Evolutionary conservation across 2,797 vertebrate species (phyloP).

Genomic region (Sebastes nivosus): DNA sequence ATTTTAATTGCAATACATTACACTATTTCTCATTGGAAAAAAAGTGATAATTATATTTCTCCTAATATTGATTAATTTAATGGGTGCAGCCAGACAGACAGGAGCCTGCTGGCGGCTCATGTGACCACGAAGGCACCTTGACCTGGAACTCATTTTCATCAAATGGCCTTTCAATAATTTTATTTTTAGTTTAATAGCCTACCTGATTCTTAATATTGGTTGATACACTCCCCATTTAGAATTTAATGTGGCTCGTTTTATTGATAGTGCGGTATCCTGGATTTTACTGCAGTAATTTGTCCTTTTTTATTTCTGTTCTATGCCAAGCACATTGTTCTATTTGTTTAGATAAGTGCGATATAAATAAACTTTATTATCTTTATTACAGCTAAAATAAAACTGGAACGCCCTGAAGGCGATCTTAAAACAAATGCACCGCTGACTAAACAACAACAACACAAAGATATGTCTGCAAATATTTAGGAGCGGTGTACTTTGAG

Average conservation of each 20-base stretch:
- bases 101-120: background rate
- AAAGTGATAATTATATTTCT: background rate
- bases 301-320: background rate
- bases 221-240: background rate
- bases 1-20: background rate
- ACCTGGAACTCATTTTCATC: background rate
- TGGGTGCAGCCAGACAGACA: accelerated
- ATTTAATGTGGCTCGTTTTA: background rate
- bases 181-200: background rate
- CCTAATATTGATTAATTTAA: background rate
- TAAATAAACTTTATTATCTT: slow-evolving; percentile 16
- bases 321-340: background rate
- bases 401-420: background rate
- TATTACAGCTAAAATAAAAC: slow-evolving; percentile 24
- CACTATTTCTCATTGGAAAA: background rate
- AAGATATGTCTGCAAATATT: slow-evolving; percentile 18
- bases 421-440: slow-evolving; percentile 14
- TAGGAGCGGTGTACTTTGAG: slow-evolving; percentile 17
- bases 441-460: slow-evolving; percentile 22
- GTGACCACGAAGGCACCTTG: background rate
- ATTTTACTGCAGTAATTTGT: background rate
- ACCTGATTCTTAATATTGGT: background rate
- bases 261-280: background rate
- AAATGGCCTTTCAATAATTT: background rate
- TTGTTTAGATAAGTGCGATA: slow-evolving; percentile 11